Conservation (phyloP, 1,140 invertebrate genomes). For the Prorops nasuta region DNA sequence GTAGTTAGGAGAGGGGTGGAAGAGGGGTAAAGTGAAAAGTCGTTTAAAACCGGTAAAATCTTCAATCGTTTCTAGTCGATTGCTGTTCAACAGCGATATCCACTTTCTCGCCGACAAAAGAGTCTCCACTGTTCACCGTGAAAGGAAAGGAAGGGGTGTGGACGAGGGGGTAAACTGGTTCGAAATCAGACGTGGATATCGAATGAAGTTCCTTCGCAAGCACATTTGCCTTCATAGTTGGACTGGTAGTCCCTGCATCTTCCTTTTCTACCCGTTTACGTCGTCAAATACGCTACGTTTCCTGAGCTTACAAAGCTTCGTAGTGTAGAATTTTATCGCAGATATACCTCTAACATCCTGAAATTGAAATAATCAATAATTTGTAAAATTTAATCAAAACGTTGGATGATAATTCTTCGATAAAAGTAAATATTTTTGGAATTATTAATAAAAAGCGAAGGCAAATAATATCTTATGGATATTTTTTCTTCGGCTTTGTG, state of each 20-base stretch:
- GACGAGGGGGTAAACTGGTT: background rate
- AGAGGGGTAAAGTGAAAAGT: constrained; percentile 30
- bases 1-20: too few relatives aligned
- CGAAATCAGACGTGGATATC: constrained; percentile 37
- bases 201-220: constrained; percentile 25
- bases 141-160: background rate
- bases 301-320: background rate
- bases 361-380: too few relatives aligned
- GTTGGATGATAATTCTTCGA: too few relatives aligned
- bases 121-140: constrained; percentile 19
- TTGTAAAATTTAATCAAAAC: too few relatives aligned
- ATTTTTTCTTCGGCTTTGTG: too few relatives aligned
- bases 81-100: constrained; percentile 38
- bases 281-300: constrained; percentile 18
- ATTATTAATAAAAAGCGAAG: too few relatives aligned
- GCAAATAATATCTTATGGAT: too few relatives aligned
- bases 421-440: too few relatives aligned
- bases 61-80: constrained; percentile 42
- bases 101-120: constrained; percentile 34
- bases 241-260: background rate
- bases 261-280: background rate
- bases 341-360: too few relatives aligned
- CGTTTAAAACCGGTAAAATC: constrained; percentile 29
- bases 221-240: too few relatives aligned
- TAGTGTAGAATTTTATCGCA: background rate